Base-by-base conservation (phyloP, 2,797 vertebrate genomes). In the Myotis planiceps region DNA sequence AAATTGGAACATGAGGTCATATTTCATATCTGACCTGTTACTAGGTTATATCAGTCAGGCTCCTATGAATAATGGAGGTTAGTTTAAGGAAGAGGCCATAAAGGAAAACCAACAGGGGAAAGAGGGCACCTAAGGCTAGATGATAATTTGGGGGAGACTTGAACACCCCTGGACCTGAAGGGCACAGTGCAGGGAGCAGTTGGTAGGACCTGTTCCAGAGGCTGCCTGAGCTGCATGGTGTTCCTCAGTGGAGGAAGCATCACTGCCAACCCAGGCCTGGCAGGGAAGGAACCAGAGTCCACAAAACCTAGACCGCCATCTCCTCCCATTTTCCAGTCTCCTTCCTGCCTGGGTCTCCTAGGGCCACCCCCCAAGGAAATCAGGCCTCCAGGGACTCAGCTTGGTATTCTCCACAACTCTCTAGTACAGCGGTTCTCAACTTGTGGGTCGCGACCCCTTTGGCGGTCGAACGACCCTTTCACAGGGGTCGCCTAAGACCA, bases 251-350 rank as follows among this genome's bases (percentile, higher is more conserved):
- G 49, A 49, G 51, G 37, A 42, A 21, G 37, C 39, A 25, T 68
- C n/a, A 10, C 14, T n/a, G 21, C 10, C 19, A 6, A 2, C 1
- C 2, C 1, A 2, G 42, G 53, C 1, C 49, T 53, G 16, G 5
- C 25, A 9, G 19, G 7, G 19, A 37, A 58, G 32, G 14, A 21
- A 25, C 32, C 13, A 2, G n/a, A 29, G 2, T 2, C 47, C 84
- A 42, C 14, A 55, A 60, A 7, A 9, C 53, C 16, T 9, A 39
- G 58, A 27, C 3, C 15, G 21, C 39, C 7, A 1, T 2, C n/a
- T 45, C 42, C 42, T 18, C 42, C 34, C 47, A 7, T 3, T 3
- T 27, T n/a, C 15, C 32, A 3, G 16, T 25, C 27, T 85, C 42
- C 63, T 76, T 85, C 42, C 63, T 76, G 15, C 15, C 5, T 29